Evolutionary conservation across 53 echinoderm and acorn worm species (phyloP).

Genomic region (Luidia sarsii): DNA sequence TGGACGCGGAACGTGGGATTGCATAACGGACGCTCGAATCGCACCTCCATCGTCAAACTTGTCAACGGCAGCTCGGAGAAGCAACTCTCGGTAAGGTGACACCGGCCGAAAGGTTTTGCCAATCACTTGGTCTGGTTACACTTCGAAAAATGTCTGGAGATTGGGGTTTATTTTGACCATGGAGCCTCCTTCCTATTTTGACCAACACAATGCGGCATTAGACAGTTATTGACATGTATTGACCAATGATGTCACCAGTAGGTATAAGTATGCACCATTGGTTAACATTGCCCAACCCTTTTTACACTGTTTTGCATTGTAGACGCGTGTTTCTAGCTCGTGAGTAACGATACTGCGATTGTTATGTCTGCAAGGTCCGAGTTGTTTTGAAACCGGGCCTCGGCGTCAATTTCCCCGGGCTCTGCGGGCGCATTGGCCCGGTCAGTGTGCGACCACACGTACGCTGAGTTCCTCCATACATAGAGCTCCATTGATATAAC

Average conservation of each 20-base stretch:
- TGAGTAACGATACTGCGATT: constrained; percentile 22
- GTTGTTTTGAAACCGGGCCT: constrained; percentile 39
- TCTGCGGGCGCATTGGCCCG: constrained; percentile 20
- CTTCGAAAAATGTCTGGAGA: background rate
- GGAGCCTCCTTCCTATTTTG: too few species aligned
- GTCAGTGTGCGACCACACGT: constrained; percentile 33
- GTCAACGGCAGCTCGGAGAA: background rate
- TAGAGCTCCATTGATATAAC: too few species aligned
- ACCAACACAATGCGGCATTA: too few species aligned
- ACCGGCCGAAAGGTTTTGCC: background rate
- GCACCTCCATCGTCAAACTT: constrained; percentile 20
- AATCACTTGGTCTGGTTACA: background rate
- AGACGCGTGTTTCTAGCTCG: too few species aligned
- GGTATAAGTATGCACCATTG: too few species aligned
- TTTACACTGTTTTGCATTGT: too few species aligned
- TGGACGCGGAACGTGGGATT: constrained; percentile 13
- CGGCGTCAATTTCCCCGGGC: constrained; percentile 27
- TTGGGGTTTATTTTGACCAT: background rate
- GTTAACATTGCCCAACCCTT: too few species aligned
- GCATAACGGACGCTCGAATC: background rate
- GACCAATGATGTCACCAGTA: too few species aligned
- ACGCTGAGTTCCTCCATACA: constrained; percentile 1
- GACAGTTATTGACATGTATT: too few species aligned
- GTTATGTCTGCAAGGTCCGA: constrained; percentile 38
- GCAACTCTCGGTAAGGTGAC: background rate